phyloP scores from a whole-genome alignment of 1,140 invertebrate genomes.

The Bemisia tabaci region DNA sequence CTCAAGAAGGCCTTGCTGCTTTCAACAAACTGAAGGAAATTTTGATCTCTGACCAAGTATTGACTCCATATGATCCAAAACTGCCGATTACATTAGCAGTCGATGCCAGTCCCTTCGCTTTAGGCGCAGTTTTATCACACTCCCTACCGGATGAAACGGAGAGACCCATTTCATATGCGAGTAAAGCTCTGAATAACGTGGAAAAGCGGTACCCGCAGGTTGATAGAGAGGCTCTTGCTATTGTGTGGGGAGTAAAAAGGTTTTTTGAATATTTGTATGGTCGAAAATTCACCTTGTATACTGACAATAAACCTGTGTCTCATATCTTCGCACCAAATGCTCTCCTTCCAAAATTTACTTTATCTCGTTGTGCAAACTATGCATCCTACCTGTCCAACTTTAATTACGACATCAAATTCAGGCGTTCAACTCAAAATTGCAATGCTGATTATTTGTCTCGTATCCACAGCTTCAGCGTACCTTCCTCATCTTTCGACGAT shows the following conservation, averaged over 20 bases:
- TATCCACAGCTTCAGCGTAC: no score
- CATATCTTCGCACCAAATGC: conserved; percentile 24
- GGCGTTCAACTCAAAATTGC: conserved; percentile 7
- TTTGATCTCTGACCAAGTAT: conserved; percentile 15
- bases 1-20: conserved; percentile 17
- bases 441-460: conserved; percentile 11
- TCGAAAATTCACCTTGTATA: conserved; percentile 11
- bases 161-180: conserved; percentile 29
- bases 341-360: conserved; percentile 12
- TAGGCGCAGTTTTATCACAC: conserved; percentile 29
- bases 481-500: no score
- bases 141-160: conserved; percentile 20
- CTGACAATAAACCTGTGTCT: conserved; percentile 12
- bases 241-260: conserved; percentile 30
- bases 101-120: conserved; percentile 26
- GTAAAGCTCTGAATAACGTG: conserved; percentile 24
- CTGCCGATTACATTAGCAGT: conserved; percentile 21
- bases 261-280: conserved; percentile 26
- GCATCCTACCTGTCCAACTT: conserved; percentile 11
- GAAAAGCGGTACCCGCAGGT: conserved; percentile 30
- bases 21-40: conserved; percentile 23
- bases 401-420: conserved; percentile 11
- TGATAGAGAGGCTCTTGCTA: conserved; percentile 34
- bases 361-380: conserved; percentile 7
- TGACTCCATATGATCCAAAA: conserved; percentile 24